phyloP scores from a whole-genome alignment of 1,140 invertebrate genomes.

The Caenorhabditis remanei region DNA sequence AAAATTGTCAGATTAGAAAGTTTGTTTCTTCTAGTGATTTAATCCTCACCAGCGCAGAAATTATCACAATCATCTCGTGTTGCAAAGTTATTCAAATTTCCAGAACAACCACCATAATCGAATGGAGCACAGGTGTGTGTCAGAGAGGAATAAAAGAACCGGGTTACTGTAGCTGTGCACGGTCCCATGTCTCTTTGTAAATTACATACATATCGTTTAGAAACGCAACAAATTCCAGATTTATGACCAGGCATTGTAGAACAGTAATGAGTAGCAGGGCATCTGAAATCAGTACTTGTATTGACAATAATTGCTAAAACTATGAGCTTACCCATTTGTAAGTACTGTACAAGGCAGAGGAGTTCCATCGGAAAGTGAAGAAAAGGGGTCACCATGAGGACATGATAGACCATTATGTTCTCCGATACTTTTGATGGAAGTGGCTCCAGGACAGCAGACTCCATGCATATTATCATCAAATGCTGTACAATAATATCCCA shows the following conservation, averaged over 20 bases:
- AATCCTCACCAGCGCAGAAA: conserved; percentile 68
- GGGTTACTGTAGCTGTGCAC: conserved; percentile 63
- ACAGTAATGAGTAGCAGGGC: conserved; percentile 71
- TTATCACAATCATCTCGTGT: conserved; percentile 68
- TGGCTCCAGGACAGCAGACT: conserved; percentile 68
- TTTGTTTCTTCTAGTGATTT: background rate
- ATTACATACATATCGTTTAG: conserved; percentile 72
- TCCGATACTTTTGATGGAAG: conserved; percentile 59
- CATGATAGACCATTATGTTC: conserved; percentile 59
- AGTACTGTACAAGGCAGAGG: conserved; percentile 65
- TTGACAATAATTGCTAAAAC: background rate
- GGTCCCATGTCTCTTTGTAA: conserved; percentile 66
- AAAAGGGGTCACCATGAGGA: conserved; percentile 68
- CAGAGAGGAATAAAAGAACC: conserved; percentile 67
- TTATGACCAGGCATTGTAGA: conserved; percentile 62
- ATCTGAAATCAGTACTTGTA: conserved; percentile 27
- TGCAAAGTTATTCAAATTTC: conserved; percentile 71
- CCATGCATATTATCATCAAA: conserved; percentile 65
- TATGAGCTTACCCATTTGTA: conserved; percentile 44
- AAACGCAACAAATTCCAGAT: conserved; percentile 71
- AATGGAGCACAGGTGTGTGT: conserved; percentile 66
- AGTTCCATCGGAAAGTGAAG: conserved; percentile 62
- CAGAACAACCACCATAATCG: conserved; percentile 69
- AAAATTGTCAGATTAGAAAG: background rate
- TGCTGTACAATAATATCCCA: conserved; percentile 68